phyloP scores from a whole-genome alignment of 92 coral and sea anemone genomes.

The Parazoanthus atlanticus region DNA sequence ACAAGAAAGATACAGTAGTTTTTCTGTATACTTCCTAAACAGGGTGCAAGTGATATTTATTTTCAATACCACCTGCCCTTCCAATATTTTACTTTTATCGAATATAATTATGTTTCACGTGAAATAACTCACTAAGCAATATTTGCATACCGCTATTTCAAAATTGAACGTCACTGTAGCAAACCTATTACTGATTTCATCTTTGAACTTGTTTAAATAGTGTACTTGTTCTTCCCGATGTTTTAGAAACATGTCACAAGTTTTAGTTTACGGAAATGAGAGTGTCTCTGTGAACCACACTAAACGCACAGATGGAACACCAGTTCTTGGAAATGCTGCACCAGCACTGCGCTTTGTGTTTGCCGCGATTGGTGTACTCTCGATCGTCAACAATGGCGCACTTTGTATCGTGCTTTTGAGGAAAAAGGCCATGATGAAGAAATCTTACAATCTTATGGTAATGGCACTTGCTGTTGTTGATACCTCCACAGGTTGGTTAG shows the following conservation, averaged over 20 bases:
- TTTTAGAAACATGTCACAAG: neutral
- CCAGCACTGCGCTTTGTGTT: neutral
- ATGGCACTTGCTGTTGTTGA: conserved; percentile 10
- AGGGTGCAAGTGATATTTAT: neutral
- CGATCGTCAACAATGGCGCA: conserved; percentile 13
- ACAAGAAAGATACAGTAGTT: neutral
- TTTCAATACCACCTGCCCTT: neutral
- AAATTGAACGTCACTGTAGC: neutral
- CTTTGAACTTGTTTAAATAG: neutral
- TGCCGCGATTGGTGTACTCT: neutral
- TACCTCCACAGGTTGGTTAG: neutral
- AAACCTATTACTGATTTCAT: no score
- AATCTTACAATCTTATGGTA: neutral
- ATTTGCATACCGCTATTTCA: no score
- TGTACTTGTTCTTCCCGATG: neutral
- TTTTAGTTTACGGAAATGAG: neutral
- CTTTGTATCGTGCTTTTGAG: neutral
- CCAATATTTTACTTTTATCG: neutral
- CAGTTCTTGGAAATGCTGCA: neutral
- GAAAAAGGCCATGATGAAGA: conserved; percentile 2
- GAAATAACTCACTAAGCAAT: no score
- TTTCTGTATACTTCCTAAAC: neutral
- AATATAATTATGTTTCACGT: no score
- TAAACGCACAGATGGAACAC: neutral
- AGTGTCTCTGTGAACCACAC: neutral